These are phyloP conservation scores for Atta cephalotes DNA, from an alignment of 1,140 invertebrate species.

Conservation along the genomic window DNA sequence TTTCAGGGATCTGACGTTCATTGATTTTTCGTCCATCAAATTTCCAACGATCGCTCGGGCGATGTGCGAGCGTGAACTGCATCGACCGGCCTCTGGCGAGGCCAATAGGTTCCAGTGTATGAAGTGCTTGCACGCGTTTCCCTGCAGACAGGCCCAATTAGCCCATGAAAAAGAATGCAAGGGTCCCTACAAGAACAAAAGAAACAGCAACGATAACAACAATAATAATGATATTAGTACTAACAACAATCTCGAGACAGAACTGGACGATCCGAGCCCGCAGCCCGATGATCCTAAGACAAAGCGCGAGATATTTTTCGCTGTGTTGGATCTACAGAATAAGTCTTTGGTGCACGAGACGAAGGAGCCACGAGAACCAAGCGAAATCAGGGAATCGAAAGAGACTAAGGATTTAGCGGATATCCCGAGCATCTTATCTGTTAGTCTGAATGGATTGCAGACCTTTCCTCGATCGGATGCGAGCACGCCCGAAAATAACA, in stretches of 20 bases:
- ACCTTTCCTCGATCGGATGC: slow-evolving; percentile 84
- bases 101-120: slow-evolving; percentile 90
- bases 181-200: slow-evolving; percentile 37
- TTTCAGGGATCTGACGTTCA: slow-evolving; percentile 92
- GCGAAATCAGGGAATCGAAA: slow-evolving; percentile 84
- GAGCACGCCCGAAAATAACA: slow-evolving; percentile 81
- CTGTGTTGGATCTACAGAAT: slow-evolving; percentile 92
- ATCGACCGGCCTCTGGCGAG: slow-evolving; percentile 88
- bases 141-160: slow-evolving; percentile 90
- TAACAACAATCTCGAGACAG: slow-evolving; percentile 48
- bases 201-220: slow-evolving; percentile 27
- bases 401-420: slow-evolving; percentile 92
- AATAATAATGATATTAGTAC: slow-evolving; percentile 32
- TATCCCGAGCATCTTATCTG: slow-evolving; percentile 93
- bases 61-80: slow-evolving; percentile 90
- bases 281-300: slow-evolving; percentile 85
- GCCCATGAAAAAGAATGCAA: slow-evolving; percentile 89
- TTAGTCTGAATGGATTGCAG: slow-evolving; percentile 89
- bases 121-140: slow-evolving; percentile 91
- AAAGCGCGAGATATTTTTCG: slow-evolving; percentile 92
- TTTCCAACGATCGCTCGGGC: slow-evolving; percentile 92
- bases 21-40: slow-evolving; percentile 92
- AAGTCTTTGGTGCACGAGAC: slow-evolving; percentile 86
- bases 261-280: slow-evolving; percentile 60
- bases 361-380: slow-evolving; percentile 88